Evolutionary conservation across 1,140 invertebrate species (phyloP).

Genomic region (Adoxophyes honmai): DNA sequence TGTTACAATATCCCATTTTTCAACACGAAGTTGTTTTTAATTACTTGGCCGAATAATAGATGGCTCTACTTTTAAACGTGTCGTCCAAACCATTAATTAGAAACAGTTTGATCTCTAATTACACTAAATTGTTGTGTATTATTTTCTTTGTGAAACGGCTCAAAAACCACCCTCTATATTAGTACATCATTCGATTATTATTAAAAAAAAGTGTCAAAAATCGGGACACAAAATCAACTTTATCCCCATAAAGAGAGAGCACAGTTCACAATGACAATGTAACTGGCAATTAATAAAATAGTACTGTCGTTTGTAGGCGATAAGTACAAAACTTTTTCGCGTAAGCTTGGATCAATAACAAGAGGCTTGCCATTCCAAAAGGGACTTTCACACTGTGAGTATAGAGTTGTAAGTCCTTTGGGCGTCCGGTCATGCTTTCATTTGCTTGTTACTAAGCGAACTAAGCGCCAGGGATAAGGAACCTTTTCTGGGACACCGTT

Average conservation of each 20-base stretch:
- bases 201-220: slow-evolving; percentile 7
- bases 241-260: background rate
- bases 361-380: slow-evolving; percentile 7
- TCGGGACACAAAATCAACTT: background rate
- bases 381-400: background rate
- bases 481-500: slow-evolving; percentile 64
- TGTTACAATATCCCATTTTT: too few relatives aligned
- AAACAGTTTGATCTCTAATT: background rate
- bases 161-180: slow-evolving; percentile 2
- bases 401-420: slow-evolving; percentile 24
- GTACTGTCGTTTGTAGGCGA: slow-evolving; percentile 44
- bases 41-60: too few relatives aligned
- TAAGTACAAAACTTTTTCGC: slow-evolving; percentile 54
- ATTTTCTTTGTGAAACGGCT: too few relatives aligned
- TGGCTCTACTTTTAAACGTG: too few relatives aligned
- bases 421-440: slow-evolving; percentile 39
- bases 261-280: slow-evolving; percentile 10
- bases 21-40: too few relatives aligned
- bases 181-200: slow-evolving; percentile 28
- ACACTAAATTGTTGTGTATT: background rate
- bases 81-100: background rate
- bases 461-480: slow-evolving; percentile 45
- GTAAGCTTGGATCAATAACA: slow-evolving; percentile 53
- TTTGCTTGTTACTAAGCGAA: slow-evolving; percentile 65
- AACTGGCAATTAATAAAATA: slow-evolving; percentile 48